Base-by-base conservation (phyloP, 2,888 invertebrate species). In the Drosophila prolongata region DNA sequence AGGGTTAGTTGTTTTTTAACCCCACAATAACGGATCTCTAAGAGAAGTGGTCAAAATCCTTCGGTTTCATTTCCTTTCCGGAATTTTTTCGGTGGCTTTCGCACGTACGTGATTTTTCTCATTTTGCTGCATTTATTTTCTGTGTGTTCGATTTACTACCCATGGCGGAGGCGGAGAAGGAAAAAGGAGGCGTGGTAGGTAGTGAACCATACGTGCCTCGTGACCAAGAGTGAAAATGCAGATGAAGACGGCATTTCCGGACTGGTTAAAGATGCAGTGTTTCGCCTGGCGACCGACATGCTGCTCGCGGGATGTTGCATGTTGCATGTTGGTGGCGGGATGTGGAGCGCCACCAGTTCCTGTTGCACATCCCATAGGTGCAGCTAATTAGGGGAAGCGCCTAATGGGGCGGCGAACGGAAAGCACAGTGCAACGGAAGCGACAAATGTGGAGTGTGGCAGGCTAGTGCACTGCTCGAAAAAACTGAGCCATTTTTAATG, bases 91-190 rank as follows among this genome's bases (percentile, higher is more conserved):
- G 47, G 55, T 44, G 54, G 58, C 54, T 59, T 44, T 57, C 42
- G 42, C 61, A 59, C 58, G 88, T 75, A 83, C 83, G 88, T 83
- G 83, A 83, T 88, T 83, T 83, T 86, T 72, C 53, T 50, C 73
- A 70, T 72, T 77, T 87, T 86, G 59, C 52, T 46, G 65, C 75
- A 79, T 71, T 87, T 82, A 85, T 87, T 82, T 85, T 14, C 27
- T 47, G 37, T 62, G 40, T 42, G 47, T 35, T 58, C 16, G 30
- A 43, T 49, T 38, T 56, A 34, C 42, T 6, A 34, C 10, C 11
- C 34, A 14, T 34, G 30, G 13, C 24, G n/a, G 14, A 13, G 27
- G 46, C 24, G 24, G n/a, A 6, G 11, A 14, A 24, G 10, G 53
- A 49, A n/a, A 37, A 52, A 6, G 66, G 53, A 49, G 54, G 66